Percentiles rank a stretch among this genome's conserved stretches.
These are phyloP conservation scores for Scomber colias DNA, from an alignment of 2,113 vertebrate genomes.

Conservation along the genomic window DNA sequence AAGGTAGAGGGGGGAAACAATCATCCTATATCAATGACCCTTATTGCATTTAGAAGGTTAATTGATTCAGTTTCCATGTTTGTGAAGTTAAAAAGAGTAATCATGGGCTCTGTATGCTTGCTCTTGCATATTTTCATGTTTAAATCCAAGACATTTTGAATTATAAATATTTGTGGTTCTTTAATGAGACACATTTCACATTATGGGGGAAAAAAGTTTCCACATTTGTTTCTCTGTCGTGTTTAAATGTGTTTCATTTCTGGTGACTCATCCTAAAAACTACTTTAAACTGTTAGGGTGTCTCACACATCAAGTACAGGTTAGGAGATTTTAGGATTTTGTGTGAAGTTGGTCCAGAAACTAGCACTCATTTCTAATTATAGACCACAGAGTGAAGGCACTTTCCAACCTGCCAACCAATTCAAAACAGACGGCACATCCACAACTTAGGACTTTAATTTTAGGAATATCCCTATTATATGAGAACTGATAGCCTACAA, in stretches of 20 bases:
- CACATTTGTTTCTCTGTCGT: conserved; percentile 19
- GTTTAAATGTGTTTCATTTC: conserved; percentile 19
- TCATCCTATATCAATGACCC: too few relatives aligned
- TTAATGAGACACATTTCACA: conserved; percentile 24
- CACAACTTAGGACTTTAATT: not conserved
- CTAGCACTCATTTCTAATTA: conserved; percentile 65
- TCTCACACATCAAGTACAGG: conserved; percentile 44
- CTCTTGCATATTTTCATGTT: conserved; percentile 9
- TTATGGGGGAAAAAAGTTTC: conserved; percentile 12
- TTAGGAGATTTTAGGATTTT: conserved; percentile 43
- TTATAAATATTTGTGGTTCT: conserved; percentile 8
- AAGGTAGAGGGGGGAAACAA: too few relatives aligned
- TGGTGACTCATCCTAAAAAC: conserved; percentile 36
- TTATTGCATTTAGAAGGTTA: too few relatives aligned
- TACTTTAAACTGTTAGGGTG: not conserved
- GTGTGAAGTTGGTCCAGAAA: conserved; percentile 69
- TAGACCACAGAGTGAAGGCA: conserved; percentile 36
- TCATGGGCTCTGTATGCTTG: not conserved
- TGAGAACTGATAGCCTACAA: too few relatives aligned
- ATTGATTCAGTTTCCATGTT: not conserved
- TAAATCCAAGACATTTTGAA: not conserved
- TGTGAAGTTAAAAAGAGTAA: not conserved
- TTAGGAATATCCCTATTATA: not conserved
- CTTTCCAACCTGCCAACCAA: conserved; percentile 51
- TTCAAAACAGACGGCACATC: conserved; percentile 46